These are phyloP conservation scores for Phasianus colchicus DNA, from an alignment of 2,113 vertebrate species.

Conservation along the genomic window DNA sequence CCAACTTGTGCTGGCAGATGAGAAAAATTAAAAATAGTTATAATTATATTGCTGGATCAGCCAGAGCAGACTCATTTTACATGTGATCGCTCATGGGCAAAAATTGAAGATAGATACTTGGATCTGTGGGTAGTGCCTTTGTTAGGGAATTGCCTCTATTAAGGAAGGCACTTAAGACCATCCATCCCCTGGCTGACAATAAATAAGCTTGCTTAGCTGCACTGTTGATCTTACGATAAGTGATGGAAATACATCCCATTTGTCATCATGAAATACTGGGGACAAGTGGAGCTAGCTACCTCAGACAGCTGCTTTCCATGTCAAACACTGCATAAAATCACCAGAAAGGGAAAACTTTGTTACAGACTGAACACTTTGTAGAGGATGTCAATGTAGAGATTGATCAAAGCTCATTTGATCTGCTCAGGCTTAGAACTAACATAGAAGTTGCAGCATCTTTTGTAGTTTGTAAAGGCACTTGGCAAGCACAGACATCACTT, in stretches of 20 bases:
- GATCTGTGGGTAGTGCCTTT: neutral
- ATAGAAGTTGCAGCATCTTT: neutral
- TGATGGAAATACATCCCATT: slow-evolving; percentile 49
- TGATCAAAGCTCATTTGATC: neutral
- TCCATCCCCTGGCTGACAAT: slow-evolving; percentile 49
- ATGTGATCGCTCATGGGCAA: neutral
- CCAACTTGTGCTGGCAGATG: neutral
- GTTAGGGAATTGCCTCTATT: slow-evolving; percentile 8
- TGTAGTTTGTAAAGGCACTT: neutral
- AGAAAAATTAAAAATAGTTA: neutral
- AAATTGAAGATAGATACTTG: neutral
- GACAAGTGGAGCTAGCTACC: slow-evolving; percentile 42
- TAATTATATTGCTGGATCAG: neutral
- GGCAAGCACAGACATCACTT: neutral
- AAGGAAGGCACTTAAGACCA: slow-evolving; percentile 30
- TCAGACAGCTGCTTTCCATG: slow-evolving; percentile 8
- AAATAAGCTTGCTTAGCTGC: slow-evolving; percentile 55
- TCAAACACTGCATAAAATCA: neutral
- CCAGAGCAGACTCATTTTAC: neutral
- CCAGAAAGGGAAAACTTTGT: neutral
- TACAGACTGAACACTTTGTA: neutral
- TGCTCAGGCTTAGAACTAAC: neutral
- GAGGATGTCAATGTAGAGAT: neutral
- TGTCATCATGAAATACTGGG: slow-evolving; percentile 34
- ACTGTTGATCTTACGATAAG: slow-evolving; percentile 52